Conservation (phyloP, 2,797 vertebrate species). For the Argyrosomus regius region DNA sequence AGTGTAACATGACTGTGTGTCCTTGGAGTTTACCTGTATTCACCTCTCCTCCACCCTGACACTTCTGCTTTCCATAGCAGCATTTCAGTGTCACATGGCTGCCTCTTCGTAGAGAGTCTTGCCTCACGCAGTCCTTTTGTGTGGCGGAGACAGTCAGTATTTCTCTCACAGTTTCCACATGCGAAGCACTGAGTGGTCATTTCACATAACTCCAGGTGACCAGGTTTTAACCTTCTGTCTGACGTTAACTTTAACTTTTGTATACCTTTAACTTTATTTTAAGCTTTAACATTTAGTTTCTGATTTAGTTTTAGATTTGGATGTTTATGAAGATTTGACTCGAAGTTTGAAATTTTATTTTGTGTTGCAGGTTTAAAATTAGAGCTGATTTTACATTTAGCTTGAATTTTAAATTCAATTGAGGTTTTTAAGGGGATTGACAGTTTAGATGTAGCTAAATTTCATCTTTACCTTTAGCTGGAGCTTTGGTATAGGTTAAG, state of each 20-base stretch:
- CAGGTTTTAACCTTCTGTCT: background rate
- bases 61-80: constrained; percentile 19
- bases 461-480: background rate
- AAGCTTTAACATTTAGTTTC: background rate
- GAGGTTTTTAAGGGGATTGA: no score
- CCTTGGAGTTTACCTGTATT: constrained; percentile 7
- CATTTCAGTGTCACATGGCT: constrained; percentile 25
- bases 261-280: background rate
- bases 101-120: background rate
- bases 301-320: constrained; percentile 4
- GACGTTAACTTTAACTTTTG: background rate
- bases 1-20: constrained; percentile 14
- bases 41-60: constrained; percentile 18
- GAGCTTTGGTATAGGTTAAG: background rate
- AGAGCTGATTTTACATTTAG: background rate
- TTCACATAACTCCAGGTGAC: background rate
- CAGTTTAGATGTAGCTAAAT: no score
- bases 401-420: no score
- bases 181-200: background rate
- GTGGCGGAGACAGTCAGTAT: constrained; percentile 5
- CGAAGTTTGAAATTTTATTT: background rate
- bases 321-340: background rate
- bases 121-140: background rate
- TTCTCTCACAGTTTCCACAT: constrained; percentile 12
- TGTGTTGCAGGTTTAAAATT: background rate